These are phyloP conservation scores for Drosophila dives DNA, from an alignment of 2,888 invertebrate genomes.

Conservation along the genomic window DNA sequence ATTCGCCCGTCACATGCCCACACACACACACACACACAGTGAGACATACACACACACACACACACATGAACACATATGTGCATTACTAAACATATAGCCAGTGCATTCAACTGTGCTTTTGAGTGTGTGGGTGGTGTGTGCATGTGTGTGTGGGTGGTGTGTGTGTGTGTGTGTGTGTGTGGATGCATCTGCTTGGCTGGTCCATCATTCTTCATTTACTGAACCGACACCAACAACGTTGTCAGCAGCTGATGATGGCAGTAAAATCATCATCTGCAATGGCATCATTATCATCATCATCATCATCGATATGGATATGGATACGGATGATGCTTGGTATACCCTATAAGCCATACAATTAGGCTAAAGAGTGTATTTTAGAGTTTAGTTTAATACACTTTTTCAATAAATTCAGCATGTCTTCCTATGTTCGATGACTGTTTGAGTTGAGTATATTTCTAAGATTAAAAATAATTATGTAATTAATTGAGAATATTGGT, in stretches of 20 bases:
- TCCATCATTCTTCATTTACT: conserved; percentile 81
- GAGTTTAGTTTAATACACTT: neutral
- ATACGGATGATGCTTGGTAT: conserved; percentile 49
- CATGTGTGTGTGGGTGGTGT: conserved; percentile 8
- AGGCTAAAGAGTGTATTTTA: neutral
- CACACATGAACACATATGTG: neutral
- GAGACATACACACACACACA: no score
- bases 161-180: conserved; percentile 21
- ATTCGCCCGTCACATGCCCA: conserved; percentile 36
- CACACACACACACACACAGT: neutral
- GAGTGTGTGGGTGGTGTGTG: conserved; percentile 8
- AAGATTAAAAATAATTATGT: neutral
- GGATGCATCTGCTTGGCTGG: conserved; percentile 38
- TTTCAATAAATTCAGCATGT: neutral
- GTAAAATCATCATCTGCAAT: conserved; percentile 36
- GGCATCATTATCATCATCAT: conserved; percentile 22
- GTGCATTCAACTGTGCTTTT: conserved; percentile 37
- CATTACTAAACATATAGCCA: neutral
- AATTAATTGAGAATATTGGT: neutral
- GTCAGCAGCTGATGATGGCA: conserved; percentile 70
- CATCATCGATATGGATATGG: conserved; percentile 56
- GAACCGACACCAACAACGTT: conserved; percentile 69
- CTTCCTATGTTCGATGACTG: neutral
- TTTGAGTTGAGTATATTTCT: neutral
- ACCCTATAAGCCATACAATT: neutral